Conservation (phyloP, 2,888 invertebrate genomes). For the Bembecia ichneumoniformis region DNA sequence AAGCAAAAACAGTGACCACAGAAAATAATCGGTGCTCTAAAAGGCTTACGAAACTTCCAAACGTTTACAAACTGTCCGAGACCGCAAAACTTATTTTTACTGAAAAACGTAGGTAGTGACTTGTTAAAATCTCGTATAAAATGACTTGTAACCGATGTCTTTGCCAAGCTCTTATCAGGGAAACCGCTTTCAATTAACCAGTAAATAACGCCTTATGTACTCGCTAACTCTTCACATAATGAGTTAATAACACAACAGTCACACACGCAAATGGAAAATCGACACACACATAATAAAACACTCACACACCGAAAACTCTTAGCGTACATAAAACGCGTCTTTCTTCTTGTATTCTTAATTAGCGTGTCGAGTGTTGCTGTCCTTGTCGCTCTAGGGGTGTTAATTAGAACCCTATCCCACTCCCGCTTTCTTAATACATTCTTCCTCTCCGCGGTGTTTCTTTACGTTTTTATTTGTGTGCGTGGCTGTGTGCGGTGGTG, state of each 20-base stretch:
- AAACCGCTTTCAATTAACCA: conserved; percentile 68
- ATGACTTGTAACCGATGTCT: conserved; percentile 41
- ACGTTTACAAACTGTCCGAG: neutral
- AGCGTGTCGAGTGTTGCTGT: conserved; percentile 65
- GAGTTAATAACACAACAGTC: conserved; percentile 67
- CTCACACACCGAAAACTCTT: conserved; percentile 43
- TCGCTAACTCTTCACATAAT: conserved; percentile 68
- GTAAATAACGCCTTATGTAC: conserved; percentile 65
- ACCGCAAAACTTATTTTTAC: conserved; percentile 15
- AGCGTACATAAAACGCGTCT: conserved; percentile 69
- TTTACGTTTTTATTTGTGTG: conserved; percentile 73
- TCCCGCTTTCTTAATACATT: conserved; percentile 74
- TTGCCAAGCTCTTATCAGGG: conserved; percentile 51
- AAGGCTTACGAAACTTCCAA: neutral
- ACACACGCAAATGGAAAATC: conserved; percentile 51
- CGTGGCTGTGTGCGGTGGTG: conserved; percentile 70
- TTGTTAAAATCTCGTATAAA: conserved; percentile 24
- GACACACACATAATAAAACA: conserved; percentile 29
- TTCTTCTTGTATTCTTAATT: conserved; percentile 81
- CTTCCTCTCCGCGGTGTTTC: conserved; percentile 72
- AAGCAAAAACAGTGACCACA: too few relatives aligned
- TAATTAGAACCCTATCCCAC: conserved; percentile 65
- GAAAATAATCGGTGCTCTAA: neutral
- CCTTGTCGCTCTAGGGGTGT: conserved; percentile 55
- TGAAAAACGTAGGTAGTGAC: conserved; percentile 14